Evolutionary conservation across 2,888 invertebrate genomes (phyloP).

Genomic region (Carabus problematicus): DNA sequence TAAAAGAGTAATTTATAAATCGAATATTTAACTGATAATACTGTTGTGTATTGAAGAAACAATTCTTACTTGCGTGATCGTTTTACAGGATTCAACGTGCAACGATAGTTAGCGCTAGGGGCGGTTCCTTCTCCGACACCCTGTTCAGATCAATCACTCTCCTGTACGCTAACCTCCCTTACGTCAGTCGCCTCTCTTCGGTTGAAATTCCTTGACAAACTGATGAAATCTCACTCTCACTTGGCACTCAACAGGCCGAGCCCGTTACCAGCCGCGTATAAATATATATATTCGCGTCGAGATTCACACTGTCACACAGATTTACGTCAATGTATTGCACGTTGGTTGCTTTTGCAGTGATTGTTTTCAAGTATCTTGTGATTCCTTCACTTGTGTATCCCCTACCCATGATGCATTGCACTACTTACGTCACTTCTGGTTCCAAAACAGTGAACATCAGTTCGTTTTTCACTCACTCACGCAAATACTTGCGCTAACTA

Average conservation of each 20-base stretch:
- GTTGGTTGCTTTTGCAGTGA: constrained; percentile 12
- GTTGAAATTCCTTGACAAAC: constrained; percentile 33
- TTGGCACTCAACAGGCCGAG: constrained; percentile 11
- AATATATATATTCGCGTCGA: neutral
- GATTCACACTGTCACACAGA: no score
- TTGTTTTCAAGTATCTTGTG: constrained; percentile 14
- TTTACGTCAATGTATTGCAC: neutral
- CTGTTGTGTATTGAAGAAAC: no score
- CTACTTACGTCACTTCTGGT: constrained; percentile 24
- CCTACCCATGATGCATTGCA: neutral
- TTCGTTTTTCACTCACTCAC: neutral
- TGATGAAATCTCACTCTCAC: constrained; percentile 32
- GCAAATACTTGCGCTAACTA: neutral
- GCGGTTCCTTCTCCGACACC: neutral
- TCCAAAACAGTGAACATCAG: constrained; percentile 17
- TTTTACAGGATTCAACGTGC: neutral
- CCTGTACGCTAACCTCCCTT: constrained; percentile 14
- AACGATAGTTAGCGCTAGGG: neutral
- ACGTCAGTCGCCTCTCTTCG: constrained; percentile 13
- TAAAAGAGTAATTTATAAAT: no score
- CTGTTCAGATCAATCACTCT: constrained; percentile 29
- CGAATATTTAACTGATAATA: no score
- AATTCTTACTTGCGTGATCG: neutral
- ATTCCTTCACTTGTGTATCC: constrained; percentile 7
- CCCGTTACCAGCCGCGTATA: neutral